These are phyloP conservation scores for Odontocerum albicorne DNA, from an alignment of 2,888 invertebrate species.

Conservation along the genomic window DNA sequence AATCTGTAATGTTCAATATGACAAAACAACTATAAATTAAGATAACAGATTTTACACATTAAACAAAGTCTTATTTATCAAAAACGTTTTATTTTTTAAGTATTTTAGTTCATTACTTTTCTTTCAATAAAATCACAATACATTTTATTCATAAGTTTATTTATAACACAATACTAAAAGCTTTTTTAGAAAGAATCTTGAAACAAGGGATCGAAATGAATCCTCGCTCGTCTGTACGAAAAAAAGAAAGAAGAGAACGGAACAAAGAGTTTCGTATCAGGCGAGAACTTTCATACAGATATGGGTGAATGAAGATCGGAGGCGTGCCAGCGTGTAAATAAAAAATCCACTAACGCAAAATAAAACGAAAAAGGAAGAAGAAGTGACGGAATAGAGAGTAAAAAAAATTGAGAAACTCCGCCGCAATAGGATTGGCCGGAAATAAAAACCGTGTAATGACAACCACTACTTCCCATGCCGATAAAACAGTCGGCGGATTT, in stretches of 20 bases:
- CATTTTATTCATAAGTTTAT: too few species aligned
- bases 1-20: too few species aligned
- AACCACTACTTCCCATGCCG: constrained; percentile 30
- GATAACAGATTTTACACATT: too few species aligned
- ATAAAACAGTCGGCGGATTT: constrained; percentile 26
- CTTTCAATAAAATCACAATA: too few species aligned
- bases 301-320: constrained; percentile 26
- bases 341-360: constrained; percentile 36
- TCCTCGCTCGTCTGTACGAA: constrained; percentile 32
- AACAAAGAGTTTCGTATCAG: constrained; percentile 28
- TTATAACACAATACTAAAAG: too few species aligned
- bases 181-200: constrained; percentile 32
- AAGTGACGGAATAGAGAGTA: constrained; percentile 17
- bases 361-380: constrained; percentile 28
- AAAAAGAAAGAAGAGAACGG: constrained; percentile 17
- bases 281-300: constrained; percentile 26
- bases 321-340: constrained; percentile 28
- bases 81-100: too few species aligned
- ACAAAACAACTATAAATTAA: too few species aligned
- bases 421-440: constrained; percentile 35
- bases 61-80: too few species aligned
- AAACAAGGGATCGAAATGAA: constrained; percentile 36
- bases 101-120: too few species aligned
- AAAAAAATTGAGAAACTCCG: constrained; percentile 18
- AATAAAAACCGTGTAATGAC: constrained; percentile 36